Evolutionary conservation across 2,888 invertebrate species (phyloP).

Genomic region (Dendrolimus houi): DNA sequence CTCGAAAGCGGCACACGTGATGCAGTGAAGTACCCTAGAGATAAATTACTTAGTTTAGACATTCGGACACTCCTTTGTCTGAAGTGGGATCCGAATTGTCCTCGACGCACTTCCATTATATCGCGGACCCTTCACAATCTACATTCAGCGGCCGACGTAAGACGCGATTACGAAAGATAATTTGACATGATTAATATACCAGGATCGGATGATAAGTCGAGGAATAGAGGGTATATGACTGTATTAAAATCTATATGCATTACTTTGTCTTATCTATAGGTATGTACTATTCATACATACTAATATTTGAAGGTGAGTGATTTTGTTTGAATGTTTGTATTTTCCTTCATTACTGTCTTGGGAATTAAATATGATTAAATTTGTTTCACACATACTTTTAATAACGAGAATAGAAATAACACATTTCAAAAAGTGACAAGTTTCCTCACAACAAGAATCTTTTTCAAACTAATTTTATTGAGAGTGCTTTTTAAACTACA

Average conservation of each 20-base stretch:
- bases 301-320: too few species aligned
- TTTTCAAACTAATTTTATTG: too few species aligned
- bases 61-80: constrained; percentile 19
- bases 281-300: too few species aligned
- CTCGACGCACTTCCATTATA: constrained; percentile 7
- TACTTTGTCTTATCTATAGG: not conserved
- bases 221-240: not conserved
- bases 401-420: too few species aligned
- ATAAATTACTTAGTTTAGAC: constrained; percentile 38
- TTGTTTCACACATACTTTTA: too few species aligned
- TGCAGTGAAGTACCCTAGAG: constrained; percentile 17
- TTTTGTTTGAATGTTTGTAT: too few species aligned
- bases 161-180: not conserved
- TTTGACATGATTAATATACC: not conserved
- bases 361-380: too few species aligned
- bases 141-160: not conserved
- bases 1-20: constrained; percentile 17
- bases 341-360: too few species aligned
- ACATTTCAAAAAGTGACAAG: too few species aligned
- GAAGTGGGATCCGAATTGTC: constrained; percentile 11
- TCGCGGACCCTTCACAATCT: not conserved
- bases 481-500: too few species aligned
- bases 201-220: not conserved
- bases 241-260: not conserved
- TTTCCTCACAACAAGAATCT: too few species aligned